A percentile compares a stretch with the other conserved stretches of the same genome.
phyloP scores from a whole-genome alignment of 2,113 vertebrate genomes.

The Sisor rabdophorus region DNA sequence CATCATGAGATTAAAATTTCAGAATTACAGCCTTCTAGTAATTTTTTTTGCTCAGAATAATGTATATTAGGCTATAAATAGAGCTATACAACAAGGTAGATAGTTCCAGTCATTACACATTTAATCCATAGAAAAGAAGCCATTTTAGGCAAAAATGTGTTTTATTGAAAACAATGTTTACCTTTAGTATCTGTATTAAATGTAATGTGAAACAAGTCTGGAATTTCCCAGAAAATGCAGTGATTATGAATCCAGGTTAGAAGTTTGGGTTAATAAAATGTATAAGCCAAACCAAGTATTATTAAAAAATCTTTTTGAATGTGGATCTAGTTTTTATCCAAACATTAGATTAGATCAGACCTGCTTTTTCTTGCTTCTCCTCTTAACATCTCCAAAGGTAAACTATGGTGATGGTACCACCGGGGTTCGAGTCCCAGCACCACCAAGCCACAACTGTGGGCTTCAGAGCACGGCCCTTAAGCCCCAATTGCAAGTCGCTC shows the following conservation, averaged over 20 bases:
- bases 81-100: not conserved
- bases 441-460: no score
- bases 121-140: not conserved
- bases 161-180: not conserved
- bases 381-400: no score
- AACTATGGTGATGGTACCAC: not conserved
- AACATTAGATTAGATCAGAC: not conserved
- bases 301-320: not conserved
- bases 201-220: no score
- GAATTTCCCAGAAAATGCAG: not conserved
- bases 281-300: not conserved
- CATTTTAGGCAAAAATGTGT: not conserved
- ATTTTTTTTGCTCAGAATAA: not conserved
- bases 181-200: not conserved
- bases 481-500: no score
- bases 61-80: not conserved
- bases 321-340: not conserved
- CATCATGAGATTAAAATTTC: not conserved
- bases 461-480: no score
- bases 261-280: not conserved
- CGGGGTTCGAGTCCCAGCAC: no score
- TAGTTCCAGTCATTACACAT: not conserved
- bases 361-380: not conserved
- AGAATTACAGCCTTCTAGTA: not conserved
- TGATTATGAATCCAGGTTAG: not conserved